Evolutionary conservation across 2,113 vertebrate species (phyloP), one percentile per base, ranked within the genome.

Genomic region (Chionodraco myersi): DNA sequence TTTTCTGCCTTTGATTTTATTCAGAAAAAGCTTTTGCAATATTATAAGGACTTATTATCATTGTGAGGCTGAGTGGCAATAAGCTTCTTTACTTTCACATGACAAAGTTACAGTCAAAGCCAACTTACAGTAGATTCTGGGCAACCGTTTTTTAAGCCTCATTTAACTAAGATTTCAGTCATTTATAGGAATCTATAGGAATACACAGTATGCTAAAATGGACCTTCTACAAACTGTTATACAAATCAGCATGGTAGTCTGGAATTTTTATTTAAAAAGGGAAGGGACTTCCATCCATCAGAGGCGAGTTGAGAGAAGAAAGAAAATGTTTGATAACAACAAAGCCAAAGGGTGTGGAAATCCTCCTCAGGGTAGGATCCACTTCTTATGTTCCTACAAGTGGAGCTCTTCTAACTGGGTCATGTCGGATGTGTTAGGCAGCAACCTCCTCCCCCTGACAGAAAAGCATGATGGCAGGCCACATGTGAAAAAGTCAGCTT

Each of bases 351-450:
- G 80, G 61, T 83, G 60, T 80, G 75, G 61, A 82, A 85, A 80
- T 88, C 76, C 75, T 89, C 88, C 86, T 82, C 67, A 23, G 84
- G 88, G 85, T 71, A 65, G 58, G 79, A 90, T 77, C 72, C 66
- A 82, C 77, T 83, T 88, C 75, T 75, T 67, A 79, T 73, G 84
- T 80, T 80, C 76, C 82, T 79, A 71, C 75, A 83, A 86, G 83
- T 86, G 83, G 49, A 75, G 84, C 84, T 80, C 68, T 47, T 57
- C 80, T 81, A 92, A 92, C 83, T 92, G 89, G 92, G 91, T 92
- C 92, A 92, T 30, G 87, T 87, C 87, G 84, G 88, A 91, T 87
- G 84, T 90, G 81, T 77, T 49, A 69, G 85, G 81, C 66, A 61
- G 73, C 83, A 23, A n/a, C 68, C 86, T 85, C 62, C 79, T 79